Base-by-base conservation (phyloP, 2,888 invertebrate genomes). In the Phaedon cochleariae region DNA sequence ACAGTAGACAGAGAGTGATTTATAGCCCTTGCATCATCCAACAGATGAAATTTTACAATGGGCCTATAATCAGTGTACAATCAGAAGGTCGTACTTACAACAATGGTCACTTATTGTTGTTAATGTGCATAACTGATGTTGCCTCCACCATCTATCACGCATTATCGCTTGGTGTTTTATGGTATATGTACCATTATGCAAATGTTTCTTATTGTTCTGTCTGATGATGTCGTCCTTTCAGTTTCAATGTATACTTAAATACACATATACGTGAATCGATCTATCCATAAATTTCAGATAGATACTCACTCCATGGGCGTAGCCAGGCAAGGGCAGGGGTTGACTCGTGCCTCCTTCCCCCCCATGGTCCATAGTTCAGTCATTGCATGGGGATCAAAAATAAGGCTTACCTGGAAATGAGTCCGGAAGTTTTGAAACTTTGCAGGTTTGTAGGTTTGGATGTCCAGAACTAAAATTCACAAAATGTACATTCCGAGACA, bases 71-170 rank as follows among this genome's bases (percentile, higher is more conserved):
- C 62, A 70, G 26, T 7, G 68, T 70, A 70, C 65, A 65, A 69
- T 67, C 48, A 51, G 73, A 75, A 75, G 75, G 75, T 48, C 61
- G 64, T 53, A 60, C 37, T 58, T 64, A 71, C 73, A 75, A 73
- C 72, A 75, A 74, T 76, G 71, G 69, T 69, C 73, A 70, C 68
- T 74, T 74, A 76, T 75, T 75, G 75, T 74, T 72, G 73, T 73
- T 72, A 70, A 69, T 69, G 73, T 72, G 77, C 76, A 75, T 77
- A 74, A 76, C 76, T 76, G 73, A 76, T 77, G 68, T 26, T 37
- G 41, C 17, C 10, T 20, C 17, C 17, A 45, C 29, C 45, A 46
- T 57, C 17, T 18, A 57, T 57, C 57, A 57, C 7, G 45, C 45
- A 17, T 20, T 22, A 20, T 17, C 57, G 18, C 5, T 26, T 45